Evolutionary conservation across 2,113 vertebrate genomes (phyloP).

Genomic region (Todiramphus saurophagus): DNA sequence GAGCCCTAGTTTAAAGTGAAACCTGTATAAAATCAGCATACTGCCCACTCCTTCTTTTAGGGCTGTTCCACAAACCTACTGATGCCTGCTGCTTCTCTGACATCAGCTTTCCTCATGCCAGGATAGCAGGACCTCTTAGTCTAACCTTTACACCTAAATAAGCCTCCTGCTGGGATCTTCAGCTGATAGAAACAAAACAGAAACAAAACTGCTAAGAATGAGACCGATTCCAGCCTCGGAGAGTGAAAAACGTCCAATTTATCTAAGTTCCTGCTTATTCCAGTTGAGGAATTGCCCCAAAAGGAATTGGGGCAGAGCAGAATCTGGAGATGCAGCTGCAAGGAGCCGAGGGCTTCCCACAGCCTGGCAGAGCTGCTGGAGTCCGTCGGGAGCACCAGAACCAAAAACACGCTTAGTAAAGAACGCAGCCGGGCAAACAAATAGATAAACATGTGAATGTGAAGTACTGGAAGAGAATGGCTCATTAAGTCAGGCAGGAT

Average conservation of each 20-base stretch:
- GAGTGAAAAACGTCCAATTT: background rate
- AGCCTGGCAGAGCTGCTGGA: background rate
- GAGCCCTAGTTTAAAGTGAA: background rate
- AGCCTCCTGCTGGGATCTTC: background rate
- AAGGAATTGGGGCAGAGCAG: background rate
- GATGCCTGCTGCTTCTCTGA: background rate
- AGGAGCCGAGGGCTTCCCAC: background rate
- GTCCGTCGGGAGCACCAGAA: slow-evolving; percentile 34
- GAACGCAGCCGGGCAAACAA: background rate
- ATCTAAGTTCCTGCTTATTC: background rate
- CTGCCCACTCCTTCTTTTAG: background rate
- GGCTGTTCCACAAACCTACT: background rate
- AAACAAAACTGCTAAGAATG: background rate
- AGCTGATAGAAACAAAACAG: background rate
- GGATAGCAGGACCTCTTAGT: background rate
- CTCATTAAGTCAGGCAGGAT: slow-evolving; percentile 5
- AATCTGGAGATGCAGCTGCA: background rate
- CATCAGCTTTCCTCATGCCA: background rate
- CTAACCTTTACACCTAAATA: background rate
- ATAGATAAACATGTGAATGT: background rate
- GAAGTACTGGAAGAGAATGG: background rate
- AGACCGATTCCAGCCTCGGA: background rate
- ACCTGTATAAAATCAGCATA: background rate
- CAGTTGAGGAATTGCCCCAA: background rate
- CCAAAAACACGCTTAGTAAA: background rate